Conservation (phyloP, 1,140 invertebrate species). For the Manduca sexta region DNA sequence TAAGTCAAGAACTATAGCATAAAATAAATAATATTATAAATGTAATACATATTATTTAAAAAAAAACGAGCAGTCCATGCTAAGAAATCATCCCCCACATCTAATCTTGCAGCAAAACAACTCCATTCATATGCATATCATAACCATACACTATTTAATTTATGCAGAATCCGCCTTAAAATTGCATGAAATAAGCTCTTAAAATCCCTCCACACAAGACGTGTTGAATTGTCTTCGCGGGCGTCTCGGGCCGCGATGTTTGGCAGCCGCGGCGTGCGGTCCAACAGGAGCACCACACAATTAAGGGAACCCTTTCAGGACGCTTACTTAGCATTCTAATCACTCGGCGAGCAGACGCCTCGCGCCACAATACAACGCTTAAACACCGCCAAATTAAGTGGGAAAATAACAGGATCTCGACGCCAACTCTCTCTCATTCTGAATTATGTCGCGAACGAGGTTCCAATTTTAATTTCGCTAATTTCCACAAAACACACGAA, state of each 20-base stretch:
- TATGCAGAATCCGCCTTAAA: too few species aligned
- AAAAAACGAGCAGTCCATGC: too few species aligned
- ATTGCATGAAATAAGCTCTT: background rate
- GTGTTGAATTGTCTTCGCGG: slow-evolving; percentile 1
- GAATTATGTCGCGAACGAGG: slow-evolving; percentile 34
- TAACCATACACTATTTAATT: background rate
- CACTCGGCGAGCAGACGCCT: slow-evolving; percentile 36
- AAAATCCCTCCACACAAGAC: slow-evolving; percentile 1
- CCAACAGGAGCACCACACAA: slow-evolving; percentile 39
- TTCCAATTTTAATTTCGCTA: slow-evolving; percentile 30
- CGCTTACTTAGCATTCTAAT: slow-evolving; percentile 55
- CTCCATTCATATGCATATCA: background rate
- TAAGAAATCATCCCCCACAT: too few species aligned
- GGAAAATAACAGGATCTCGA: slow-evolving; percentile 38
- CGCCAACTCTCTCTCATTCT: slow-evolving; percentile 8
- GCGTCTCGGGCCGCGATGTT: slow-evolving; percentile 16
- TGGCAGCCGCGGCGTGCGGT: slow-evolving; percentile 26
- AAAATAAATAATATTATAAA: too few species aligned
- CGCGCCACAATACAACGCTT: slow-evolving; percentile 43
- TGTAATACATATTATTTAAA: too few species aligned
- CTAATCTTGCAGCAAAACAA: background rate
- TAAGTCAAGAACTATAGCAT: too few species aligned
- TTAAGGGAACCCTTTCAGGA: slow-evolving; percentile 50
- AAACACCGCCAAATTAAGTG: slow-evolving; percentile 45
- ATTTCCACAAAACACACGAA: slow-evolving; percentile 35